Percentiles rank a stretch among this genome's conserved stretches.
phyloP scores from a whole-genome alignment of 2,113 vertebrate species.

The Podocnemis expansa region DNA sequence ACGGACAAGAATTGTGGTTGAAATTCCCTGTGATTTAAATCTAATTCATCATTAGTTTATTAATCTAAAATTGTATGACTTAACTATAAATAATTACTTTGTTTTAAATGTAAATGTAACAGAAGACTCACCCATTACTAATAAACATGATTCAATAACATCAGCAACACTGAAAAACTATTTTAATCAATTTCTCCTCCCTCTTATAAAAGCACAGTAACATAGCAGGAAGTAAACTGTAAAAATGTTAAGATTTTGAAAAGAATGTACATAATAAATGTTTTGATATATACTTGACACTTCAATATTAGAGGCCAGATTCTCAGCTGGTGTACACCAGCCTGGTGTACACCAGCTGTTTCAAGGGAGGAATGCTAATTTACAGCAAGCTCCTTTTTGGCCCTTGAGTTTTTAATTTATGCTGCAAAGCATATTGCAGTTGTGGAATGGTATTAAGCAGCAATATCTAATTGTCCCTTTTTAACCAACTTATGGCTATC shows the following conservation, averaged over 20 bases:
- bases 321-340: neutral
- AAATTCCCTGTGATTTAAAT: slow-evolving; percentile 59
- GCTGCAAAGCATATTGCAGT: neutral
- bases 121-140: neutral
- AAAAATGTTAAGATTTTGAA: neutral
- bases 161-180: neutral
- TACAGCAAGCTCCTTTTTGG: neutral
- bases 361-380: neutral
- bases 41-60: slow-evolving; percentile 65
- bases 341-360: neutral
- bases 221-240: neutral
- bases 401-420: neutral
- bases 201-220: neutral
- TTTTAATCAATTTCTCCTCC: neutral
- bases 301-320: neutral
- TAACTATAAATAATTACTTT: slow-evolving; percentile 43
- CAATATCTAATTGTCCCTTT: neutral
- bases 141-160: neutral
- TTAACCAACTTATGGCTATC: neutral
- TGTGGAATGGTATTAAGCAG: neutral
- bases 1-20: slow-evolving; percentile 45
- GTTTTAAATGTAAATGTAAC: slow-evolving; percentile 37
- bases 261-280: rapidly evolving
- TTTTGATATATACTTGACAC: neutral
- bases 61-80: slow-evolving; percentile 23